Percentiles rank a stretch among this genome's conserved stretches.
Conservation (phyloP, 1,140 invertebrate species). For the Pseudomyrmex dendroicus region DNA sequence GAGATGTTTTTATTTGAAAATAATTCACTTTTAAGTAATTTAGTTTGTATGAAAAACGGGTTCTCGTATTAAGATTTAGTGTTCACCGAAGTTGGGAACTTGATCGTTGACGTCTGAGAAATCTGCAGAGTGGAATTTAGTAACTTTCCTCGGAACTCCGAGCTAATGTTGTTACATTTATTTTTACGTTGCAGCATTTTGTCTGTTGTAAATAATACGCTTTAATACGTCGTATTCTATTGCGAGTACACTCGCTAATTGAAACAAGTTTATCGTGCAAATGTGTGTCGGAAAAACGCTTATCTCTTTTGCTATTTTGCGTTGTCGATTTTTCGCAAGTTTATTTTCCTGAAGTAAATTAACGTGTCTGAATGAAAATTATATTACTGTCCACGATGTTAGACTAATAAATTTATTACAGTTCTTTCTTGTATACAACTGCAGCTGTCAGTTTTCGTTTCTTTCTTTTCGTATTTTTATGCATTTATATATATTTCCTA, state of each 20-base stretch:
- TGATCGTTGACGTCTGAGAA: constrained; percentile 37
- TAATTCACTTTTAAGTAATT: constrained; percentile 10
- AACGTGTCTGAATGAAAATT: constrained; percentile 38
- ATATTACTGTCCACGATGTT: constrained; percentile 47
- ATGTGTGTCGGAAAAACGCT: constrained; percentile 45
- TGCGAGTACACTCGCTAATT: constrained; percentile 49
- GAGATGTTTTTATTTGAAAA: too few relatives aligned
- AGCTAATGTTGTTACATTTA: constrained; percentile 45
- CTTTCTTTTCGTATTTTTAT: background rate
- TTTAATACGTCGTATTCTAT: constrained; percentile 60
- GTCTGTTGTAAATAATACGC: constrained; percentile 57
- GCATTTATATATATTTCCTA: background rate
- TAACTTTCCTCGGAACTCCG: constrained; percentile 24
- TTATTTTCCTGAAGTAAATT: constrained; percentile 45
- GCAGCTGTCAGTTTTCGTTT: background rate
- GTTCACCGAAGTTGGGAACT: constrained; percentile 18
- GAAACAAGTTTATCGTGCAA: constrained; percentile 55
- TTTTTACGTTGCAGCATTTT: constrained; percentile 25
- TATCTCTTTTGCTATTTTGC: background rate
- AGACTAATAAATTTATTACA: constrained; percentile 45
- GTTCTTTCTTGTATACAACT: background rate
- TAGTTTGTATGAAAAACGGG: background rate
- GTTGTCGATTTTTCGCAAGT: background rate
- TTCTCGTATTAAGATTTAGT: constrained; percentile 1
- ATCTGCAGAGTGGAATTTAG: constrained; percentile 56